Evolutionary conservation across 2,797 vertebrate genomes (phyloP).

Genomic region (Oreochromis grahami): DNA sequence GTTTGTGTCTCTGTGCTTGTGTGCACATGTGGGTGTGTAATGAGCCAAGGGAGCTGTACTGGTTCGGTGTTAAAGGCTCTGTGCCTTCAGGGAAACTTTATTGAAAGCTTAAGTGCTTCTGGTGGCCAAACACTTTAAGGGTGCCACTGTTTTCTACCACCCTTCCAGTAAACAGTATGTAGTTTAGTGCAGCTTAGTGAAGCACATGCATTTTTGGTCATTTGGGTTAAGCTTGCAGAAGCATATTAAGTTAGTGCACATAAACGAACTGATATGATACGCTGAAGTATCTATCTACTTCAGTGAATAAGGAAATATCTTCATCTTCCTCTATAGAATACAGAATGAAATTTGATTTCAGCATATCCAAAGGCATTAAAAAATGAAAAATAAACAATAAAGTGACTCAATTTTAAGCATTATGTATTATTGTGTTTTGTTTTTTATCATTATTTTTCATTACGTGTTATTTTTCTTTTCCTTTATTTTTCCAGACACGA

Average conservation of each 20-base stretch:
- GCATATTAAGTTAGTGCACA: neutral
- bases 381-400: neutral
- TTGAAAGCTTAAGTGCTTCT: constrained; percentile 71
- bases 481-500: neutral
- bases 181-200: neutral
- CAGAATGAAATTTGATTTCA: neutral
- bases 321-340: neutral
- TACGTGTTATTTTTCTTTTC: neutral
- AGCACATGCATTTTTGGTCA: neutral
- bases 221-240: neutral
- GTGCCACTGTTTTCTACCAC: constrained; percentile 39
- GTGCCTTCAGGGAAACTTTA: constrained; percentile 60
- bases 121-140: constrained; percentile 46
- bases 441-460: neutral
- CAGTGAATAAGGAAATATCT: neutral
- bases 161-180: neutral
- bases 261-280: neutral
- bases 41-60: constrained; percentile 41
- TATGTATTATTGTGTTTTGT: neutral
- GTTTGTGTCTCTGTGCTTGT: neutral
- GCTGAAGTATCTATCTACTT: neutral
- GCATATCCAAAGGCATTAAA: neutral
- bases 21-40: neutral
- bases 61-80: constrained; percentile 58
- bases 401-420: neutral